Conservation (phyloP, 1,140 invertebrate species). For the Elysia chlorotica region DNA sequence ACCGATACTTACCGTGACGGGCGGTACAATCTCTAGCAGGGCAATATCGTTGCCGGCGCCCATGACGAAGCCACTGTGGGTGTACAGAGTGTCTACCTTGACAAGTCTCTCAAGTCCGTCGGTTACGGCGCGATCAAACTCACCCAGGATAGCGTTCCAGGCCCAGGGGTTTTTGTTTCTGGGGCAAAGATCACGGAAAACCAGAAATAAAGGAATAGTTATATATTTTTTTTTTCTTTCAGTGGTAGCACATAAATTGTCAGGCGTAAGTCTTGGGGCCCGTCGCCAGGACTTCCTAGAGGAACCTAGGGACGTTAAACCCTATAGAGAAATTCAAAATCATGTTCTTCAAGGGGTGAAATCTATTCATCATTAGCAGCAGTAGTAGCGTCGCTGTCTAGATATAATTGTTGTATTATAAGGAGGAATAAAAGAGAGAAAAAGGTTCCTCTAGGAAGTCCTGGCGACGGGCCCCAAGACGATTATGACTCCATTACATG, state of each 20-base stretch:
- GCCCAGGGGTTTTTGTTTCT: slow-evolving; percentile 40
- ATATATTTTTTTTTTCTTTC: background rate
- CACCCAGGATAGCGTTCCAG: slow-evolving; percentile 36
- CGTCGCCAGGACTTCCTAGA: no score
- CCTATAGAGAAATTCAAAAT: background rate
- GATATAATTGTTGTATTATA: no score
- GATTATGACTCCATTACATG: no score
- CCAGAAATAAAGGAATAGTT: background rate
- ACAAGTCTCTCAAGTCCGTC: slow-evolving; percentile 36
- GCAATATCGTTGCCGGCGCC: background rate
- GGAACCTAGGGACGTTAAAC: no score
- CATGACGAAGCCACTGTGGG: slow-evolving; percentile 31
- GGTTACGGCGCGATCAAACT: slow-evolving; percentile 30
- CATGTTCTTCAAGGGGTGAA: background rate
- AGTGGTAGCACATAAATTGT: background rate
- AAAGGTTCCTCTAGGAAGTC: no score
- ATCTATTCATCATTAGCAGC: no score
- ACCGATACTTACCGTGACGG: background rate
- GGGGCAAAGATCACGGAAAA: background rate
- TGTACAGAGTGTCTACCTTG: slow-evolving; percentile 33
- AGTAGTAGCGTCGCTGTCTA: no score
- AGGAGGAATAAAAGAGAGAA: no score
- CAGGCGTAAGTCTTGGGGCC: no score
- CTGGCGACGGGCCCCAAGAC: no score
- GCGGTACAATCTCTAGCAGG: background rate